Percentiles rank a stretch among this genome's conserved stretches.
phyloP scores from a whole-genome alignment of 1,140 invertebrate genomes.

The Meloidogyne floridensis region DNA sequence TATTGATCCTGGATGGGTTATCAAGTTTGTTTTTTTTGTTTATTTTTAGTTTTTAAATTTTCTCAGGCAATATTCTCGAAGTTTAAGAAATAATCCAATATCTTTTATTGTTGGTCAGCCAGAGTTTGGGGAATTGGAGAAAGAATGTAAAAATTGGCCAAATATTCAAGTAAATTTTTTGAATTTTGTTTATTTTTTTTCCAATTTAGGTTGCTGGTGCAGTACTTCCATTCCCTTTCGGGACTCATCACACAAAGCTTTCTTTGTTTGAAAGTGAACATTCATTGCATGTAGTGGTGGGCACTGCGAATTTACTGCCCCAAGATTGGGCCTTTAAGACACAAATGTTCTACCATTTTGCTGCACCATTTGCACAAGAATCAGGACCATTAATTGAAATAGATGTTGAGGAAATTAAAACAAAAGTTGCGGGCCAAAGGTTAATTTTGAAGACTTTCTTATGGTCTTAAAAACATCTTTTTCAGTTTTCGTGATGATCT shows the following conservation, averaged over 20 bases:
- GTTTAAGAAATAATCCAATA: slow-evolving; percentile 28
- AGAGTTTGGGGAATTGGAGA: background rate
- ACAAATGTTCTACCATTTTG: slow-evolving; percentile 30
- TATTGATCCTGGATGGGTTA: slow-evolving; percentile 34
- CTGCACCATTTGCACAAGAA: slow-evolving; percentile 12
- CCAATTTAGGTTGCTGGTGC: background rate
- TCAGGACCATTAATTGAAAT: background rate
- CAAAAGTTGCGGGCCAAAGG: slow-evolving; percentile 4
- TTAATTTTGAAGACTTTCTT: background rate
- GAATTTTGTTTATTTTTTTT: background rate
- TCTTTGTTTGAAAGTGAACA: slow-evolving; percentile 33
- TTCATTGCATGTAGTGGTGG: slow-evolving; percentile 33
- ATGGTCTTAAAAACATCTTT: background rate
- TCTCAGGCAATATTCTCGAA: slow-evolving; percentile 36
- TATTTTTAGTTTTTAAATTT: background rate
- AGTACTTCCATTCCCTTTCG: slow-evolving; percentile 27
- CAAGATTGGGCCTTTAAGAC: slow-evolving; percentile 34
- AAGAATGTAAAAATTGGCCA: background rate
- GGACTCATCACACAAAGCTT: slow-evolving; percentile 39
- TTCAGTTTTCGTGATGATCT: slow-evolving; percentile 25
- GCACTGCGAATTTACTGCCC: slow-evolving; percentile 29
- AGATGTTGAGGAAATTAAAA: background rate
- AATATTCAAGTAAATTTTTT: background rate
- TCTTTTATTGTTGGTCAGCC: slow-evolving; percentile 29
- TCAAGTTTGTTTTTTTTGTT: slow-evolving; percentile 15